phyloP scores from a whole-genome alignment of 2,113 vertebrate species.

The Laticauda laticaudata region DNA sequence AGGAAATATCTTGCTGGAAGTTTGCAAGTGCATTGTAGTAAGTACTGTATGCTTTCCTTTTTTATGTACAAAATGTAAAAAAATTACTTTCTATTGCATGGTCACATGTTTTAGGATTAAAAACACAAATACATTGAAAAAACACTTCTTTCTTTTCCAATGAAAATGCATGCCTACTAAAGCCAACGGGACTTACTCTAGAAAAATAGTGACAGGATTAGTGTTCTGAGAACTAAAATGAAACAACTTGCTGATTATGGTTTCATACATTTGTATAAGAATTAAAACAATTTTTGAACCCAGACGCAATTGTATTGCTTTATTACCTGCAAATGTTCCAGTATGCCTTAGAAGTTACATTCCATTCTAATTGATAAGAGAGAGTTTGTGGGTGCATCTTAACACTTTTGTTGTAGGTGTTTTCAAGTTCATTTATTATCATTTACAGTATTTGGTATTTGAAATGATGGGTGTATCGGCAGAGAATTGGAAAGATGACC shows the following conservation, averaged over 20 bases:
- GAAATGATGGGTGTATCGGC: not conserved
- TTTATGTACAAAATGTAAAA: not conserved
- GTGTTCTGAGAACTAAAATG: not conserved
- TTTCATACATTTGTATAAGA: not conserved
- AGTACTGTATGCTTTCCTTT: constrained; percentile 60
- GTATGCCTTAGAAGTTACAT: not conserved
- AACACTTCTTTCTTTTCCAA: not conserved
- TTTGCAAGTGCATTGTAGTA: constrained; percentile 87
- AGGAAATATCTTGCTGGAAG: constrained; percentile 86
- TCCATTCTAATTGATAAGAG: not conserved
- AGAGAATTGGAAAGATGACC: not conserved
- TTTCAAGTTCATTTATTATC: not conserved
- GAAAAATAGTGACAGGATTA: not conserved
- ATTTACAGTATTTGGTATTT: not conserved
- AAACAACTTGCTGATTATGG: not conserved
- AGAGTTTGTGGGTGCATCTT: not conserved
- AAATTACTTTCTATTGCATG: not conserved
- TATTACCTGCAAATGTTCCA: not conserved
- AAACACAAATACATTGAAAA: not conserved
- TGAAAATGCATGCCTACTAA: not conserved
- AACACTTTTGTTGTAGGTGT: not conserved
- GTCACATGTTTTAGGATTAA: not conserved
- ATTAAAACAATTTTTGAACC: not conserved
- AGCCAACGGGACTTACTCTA: not conserved
- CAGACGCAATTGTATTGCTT: not conserved